Base-by-base conservation (phyloP, 2,797 vertebrate species). In the Pelochelys cantorii region DNA sequence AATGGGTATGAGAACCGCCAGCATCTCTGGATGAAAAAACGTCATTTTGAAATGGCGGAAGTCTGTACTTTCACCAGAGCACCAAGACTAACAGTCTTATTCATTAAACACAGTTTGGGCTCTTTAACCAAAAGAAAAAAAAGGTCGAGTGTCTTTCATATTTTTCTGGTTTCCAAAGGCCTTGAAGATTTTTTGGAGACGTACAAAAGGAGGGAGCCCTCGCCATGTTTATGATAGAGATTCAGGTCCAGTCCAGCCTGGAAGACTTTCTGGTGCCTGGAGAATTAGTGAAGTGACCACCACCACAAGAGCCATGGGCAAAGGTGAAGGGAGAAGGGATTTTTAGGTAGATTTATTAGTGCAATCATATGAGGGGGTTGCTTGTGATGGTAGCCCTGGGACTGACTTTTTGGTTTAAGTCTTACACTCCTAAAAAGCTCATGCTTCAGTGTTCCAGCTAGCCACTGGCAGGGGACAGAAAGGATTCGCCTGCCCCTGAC, bases 1-100 rank as follows among this genome's bases (percentile, higher is more conserved):
- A 48, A 48, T 0, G 85, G 11, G 20, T 6, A 0, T 1, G 0
- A 59, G 18, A 1, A 0, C 42, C 8, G 42, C 42, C n/a, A 0
- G 60, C 4, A 55, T 20, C 20, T 71, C 86, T 20, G 0, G 2
- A 29, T 3, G 1, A 15, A 0, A 79, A 11, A 79, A 11, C 3
- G 3, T 0, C 5, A 27, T 0, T 5, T 52, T 3, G 14, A 55
- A 31, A 74, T 52, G 79, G 88, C n/a, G 42, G 29, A 77, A 3
- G 53, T 20, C 5, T 55, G 88, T 77, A 52, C 48, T 92, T 79
- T 68, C n/a, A 68, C n/a, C 65, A n/a, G 60, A 29, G 3, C 20
- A 0, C 0, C 2, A 59, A 15, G 25, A 60, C 34, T 37, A 20
- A 37, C 18, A 15, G 3, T 31, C 27, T 52, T 2, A n/a, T 27